Conservation (phyloP, 2,113 vertebrate genomes). For the Strigops habroptila region DNA sequence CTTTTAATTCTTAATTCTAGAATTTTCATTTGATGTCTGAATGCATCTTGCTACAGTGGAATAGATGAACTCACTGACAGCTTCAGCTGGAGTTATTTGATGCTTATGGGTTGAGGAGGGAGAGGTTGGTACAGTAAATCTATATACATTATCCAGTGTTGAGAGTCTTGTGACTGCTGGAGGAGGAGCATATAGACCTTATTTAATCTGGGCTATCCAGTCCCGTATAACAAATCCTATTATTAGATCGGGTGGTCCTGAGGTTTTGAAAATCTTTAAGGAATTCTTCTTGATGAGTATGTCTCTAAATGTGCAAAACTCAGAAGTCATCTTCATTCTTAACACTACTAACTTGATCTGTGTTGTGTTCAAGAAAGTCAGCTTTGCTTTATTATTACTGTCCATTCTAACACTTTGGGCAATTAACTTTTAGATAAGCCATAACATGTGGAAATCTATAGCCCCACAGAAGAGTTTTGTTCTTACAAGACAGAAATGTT, state of each 20-base stretch:
- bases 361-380: background rate
- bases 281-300: background rate
- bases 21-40: background rate
- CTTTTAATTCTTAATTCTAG: accelerated
- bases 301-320: background rate
- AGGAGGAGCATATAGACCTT: background rate
- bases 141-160: background rate
- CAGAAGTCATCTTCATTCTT: background rate
- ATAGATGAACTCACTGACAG: background rate
- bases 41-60: background rate
- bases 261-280: background rate
- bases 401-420: background rate
- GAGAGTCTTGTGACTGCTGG: background rate
- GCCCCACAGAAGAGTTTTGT: background rate
- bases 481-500: background rate
- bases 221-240: background rate
- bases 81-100: background rate
- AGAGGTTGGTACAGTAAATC: background rate
- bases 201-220: background rate
- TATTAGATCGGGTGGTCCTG: background rate
- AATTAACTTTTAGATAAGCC: background rate
- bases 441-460: background rate
- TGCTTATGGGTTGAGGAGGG: background rate
- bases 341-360: background rate
- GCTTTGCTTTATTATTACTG: background rate